Base-by-base conservation (phyloP, 1,140 invertebrate genomes). In the Plectus sambesii region DNA sequence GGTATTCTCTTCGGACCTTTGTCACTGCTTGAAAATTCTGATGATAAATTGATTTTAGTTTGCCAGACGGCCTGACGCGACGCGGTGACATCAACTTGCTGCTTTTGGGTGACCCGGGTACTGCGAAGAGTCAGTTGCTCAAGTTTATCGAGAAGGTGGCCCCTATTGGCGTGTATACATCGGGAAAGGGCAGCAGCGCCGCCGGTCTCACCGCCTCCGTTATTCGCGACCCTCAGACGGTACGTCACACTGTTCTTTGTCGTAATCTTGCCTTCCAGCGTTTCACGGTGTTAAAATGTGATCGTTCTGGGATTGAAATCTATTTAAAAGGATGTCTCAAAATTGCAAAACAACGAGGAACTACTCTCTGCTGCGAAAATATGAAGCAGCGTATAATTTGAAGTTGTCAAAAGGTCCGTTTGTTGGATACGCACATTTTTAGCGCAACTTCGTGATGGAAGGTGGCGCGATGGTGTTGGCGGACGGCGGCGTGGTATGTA, bases 381-480 rank as follows among this genome's bases (percentile, higher is more conserved):
- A n/a, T n/a, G n/a, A n/a, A 33, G 12, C 30, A 33, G 12, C n/a
- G 12, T n/a, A 12, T 12, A 12, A 33, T 33, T 33, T 12, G 12
- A 33, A 49, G 9, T 51, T 51, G 5, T 41, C 41, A n/a, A n/a
- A n/a, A n/a, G n/a, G n/a, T n/a, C n/a, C n/a, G 17, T 23, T 15
- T 4, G 19, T 15, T 40, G 9, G 22, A 41, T n/a, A 9, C 12
- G 35, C n/a, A 26, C n/a, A 39, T 35, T 58, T 71, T 38, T 66
- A 92, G 87, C 78, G 87, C 35, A 94, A 92, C 69, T 99, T 98
- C 73, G 81, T 98, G 2, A 90, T 99, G 85, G 93, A 99, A 76
- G 94, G 94, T 9, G 94, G 94, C 26, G 94, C 94, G 5, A 98
- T 99, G 93, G 94, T 99, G 2, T 72, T 99, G 27, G 94, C 94